Base-by-base conservation (phyloP, 2,888 invertebrate genomes). In the Cosmorhoe ocellata region DNA sequence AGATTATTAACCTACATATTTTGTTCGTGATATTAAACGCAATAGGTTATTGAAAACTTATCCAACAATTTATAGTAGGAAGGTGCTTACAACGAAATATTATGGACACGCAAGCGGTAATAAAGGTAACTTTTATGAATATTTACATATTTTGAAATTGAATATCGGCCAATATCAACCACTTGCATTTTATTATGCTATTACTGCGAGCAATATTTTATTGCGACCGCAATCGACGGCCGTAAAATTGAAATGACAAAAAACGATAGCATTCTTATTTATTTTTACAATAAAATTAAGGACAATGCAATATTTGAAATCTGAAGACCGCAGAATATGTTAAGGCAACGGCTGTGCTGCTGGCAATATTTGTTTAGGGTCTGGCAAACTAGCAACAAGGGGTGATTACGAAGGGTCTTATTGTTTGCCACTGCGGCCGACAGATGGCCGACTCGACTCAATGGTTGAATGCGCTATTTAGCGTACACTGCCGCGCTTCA, bases 401-500 rank as follows among this genome's bases (percentile, higher is more conserved):
- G 85, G 83, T 81, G 81, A 81, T 81, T 79, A 74, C 72, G 74
- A 74, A 78, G 85, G 87, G 85, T 79, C 74, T 75, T 67, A 80
- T 85, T 87, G 86, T 88, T 84, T 82, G 82, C 71, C 59, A 60
- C 67, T 74, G 76, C 71, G 79, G 85, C 87, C 76, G 87, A 81
- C 89, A 90, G 89, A 88, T 89, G 89, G 84, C 84, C 77, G 74
- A 73, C 70, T 66, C 69, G 60, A 71, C 69, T 83, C 78, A 74
- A 80, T 79, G 85, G 79, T 82, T 80, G 80, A 88, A 87, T 85
- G 85, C 85, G 85, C 87, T 89, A 84, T 89, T 89, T 89, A 88
- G 85, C 84, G 84, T 80, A 81, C 84, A 84, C 79, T 79, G 81
- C 81, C 71, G 77, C 78, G 84, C 79, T 87, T 84, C 84, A 88